These are phyloP conservation scores for Drosophila parthenogenetica DNA, from an alignment of 2,888 invertebrate genomes.

Conservation along the genomic window DNA sequence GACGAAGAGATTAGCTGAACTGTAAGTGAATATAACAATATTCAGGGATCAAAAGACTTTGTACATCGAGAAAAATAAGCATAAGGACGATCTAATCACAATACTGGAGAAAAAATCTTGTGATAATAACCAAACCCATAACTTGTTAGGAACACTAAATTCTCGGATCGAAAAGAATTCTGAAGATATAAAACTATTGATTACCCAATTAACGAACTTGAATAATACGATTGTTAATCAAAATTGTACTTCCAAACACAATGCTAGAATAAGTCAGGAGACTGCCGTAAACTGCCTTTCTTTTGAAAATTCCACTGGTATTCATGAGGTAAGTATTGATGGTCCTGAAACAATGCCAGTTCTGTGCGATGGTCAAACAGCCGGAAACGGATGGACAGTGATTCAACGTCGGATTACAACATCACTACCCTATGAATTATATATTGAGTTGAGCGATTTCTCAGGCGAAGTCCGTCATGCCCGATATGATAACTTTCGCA, in stretches of 20 bases:
- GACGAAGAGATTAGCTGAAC: not conserved
- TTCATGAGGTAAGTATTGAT: slow-evolving; percentile 27
- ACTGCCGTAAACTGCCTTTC: slow-evolving; percentile 1
- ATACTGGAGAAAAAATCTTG: not conserved
- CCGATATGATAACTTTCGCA: slow-evolving; percentile 34
- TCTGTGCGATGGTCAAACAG: slow-evolving; percentile 29
- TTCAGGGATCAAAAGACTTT: not conserved
- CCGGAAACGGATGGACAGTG: slow-evolving; percentile 41
- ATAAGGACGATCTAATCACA: not conserved
- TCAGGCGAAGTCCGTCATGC: slow-evolving; percentile 17
- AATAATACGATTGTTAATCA: not conserved
- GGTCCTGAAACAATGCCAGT: slow-evolving; percentile 17
- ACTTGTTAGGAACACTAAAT: not conserved
- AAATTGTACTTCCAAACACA: not conserved
- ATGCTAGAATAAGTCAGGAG: not conserved
- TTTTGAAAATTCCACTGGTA: not conserved
- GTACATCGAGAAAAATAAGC: not conserved
- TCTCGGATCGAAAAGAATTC: slow-evolving; percentile 8
- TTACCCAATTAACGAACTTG: not conserved
- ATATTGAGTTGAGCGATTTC: slow-evolving; percentile 33
- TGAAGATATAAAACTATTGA: not conserved
- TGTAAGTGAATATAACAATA: not conserved
- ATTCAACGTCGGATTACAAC: slow-evolving; percentile 49
- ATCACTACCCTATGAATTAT: slow-evolving; percentile 40
- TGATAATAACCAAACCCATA: not conserved